Evolutionary conservation across 1,140 invertebrate genomes (phyloP).

Genomic region (Drosophila nikananu): DNA sequence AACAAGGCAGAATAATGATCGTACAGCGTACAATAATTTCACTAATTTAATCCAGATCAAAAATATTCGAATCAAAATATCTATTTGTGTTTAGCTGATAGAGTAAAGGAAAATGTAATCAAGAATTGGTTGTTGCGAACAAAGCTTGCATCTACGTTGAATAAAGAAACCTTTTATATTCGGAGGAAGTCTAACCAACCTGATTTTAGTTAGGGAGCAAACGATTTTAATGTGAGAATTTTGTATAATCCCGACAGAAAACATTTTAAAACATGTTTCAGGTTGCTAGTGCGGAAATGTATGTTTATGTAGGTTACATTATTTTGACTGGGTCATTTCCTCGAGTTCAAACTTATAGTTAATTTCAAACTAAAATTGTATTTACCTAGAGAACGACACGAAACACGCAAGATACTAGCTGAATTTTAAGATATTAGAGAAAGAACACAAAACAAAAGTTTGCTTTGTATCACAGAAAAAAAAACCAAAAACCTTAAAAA

Average conservation of each 20-base stretch:
- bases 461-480: conserved; percentile 30
- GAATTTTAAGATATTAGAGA: conserved; percentile 66
- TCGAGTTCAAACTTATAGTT: conserved; percentile 63
- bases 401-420: conserved; percentile 47
- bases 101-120: conserved; percentile 24
- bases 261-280: conserved; percentile 20
- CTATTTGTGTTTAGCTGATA: conserved; percentile 52
- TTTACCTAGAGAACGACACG: conserved; percentile 23
- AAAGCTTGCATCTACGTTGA: conserved; percentile 19
- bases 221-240: conserved; percentile 30
- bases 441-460: conserved; percentile 16
- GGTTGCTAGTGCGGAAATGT: conserved; percentile 15
- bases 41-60: conserved; percentile 64
- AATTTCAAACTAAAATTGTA: conserved; percentile 46
- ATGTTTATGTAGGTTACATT: conserved; percentile 2
- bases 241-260: not conserved
- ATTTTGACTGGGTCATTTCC: conserved; percentile 35
- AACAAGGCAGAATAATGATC: conserved; percentile 17
- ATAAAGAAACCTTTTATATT: conserved; percentile 15
- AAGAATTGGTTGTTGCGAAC: conserved; percentile 58
- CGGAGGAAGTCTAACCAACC: conserved; percentile 5
- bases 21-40: conserved; percentile 72
- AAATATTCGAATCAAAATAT: conserved; percentile 74
- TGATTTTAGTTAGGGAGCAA: conserved; percentile 60
- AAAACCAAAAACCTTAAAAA: conserved; percentile 1